Conservation (phyloP, 1,140 invertebrate species). For the Pararge aegeria region DNA sequence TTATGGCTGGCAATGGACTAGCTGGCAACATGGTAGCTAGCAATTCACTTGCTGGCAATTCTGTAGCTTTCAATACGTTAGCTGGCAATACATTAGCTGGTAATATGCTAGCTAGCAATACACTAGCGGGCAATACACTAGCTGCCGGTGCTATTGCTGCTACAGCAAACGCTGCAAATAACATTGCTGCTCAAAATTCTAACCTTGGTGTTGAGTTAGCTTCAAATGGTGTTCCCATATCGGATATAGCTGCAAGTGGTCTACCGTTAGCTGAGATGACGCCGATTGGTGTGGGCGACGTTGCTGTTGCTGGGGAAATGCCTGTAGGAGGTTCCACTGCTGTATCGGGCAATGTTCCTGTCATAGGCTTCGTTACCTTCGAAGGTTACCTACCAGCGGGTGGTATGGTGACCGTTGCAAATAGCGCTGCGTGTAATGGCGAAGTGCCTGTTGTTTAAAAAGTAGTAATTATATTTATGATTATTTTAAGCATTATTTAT, state of each 20-base stretch:
- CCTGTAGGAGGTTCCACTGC: conserved; percentile 53
- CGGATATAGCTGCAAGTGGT: conserved; percentile 15
- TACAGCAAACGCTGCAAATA: conserved; percentile 22
- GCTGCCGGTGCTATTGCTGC: conserved; percentile 25
- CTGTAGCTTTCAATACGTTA: neutral
- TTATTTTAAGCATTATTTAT: neutral
- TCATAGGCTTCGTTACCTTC: conserved; percentile 53
- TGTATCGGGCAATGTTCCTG: conserved; percentile 55
- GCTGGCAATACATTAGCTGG: neutral
- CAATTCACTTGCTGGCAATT: conserved; percentile 5
- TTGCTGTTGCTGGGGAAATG: conserved; percentile 45
- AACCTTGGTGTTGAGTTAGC: neutral
- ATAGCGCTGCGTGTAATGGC: conserved; percentile 43
- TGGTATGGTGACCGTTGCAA: conserved; percentile 47
- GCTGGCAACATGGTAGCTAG: neutral
- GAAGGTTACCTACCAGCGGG: conserved; percentile 4
- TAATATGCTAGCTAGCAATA: conserved; percentile 1
- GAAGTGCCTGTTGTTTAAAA: neutral
- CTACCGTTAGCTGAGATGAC: conserved; percentile 38
- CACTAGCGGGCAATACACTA: neutral
- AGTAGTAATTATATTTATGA: neutral
- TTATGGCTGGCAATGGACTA: neutral
- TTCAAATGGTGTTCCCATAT: conserved; percentile 26
- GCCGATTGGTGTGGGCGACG: conserved; percentile 44
- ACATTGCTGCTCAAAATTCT: conserved; percentile 22